Conservation (phyloP, 2,888 invertebrate genomes). For the Dione juno region DNA sequence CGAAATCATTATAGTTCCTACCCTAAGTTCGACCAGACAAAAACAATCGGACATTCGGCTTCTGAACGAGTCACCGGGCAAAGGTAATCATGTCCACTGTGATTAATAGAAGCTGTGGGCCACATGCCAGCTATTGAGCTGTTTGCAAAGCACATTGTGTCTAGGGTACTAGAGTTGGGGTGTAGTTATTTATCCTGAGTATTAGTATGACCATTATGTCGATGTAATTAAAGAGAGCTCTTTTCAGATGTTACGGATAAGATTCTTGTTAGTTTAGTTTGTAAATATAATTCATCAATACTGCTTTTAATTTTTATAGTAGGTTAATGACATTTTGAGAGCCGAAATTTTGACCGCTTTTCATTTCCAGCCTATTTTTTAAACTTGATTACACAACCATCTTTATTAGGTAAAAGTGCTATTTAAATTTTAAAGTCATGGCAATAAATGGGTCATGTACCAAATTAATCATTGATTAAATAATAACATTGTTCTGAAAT, state of each 20-base stretch:
- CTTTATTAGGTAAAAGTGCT: neutral
- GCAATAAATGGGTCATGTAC: neutral
- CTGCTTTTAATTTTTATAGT: neutral
- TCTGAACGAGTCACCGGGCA: constrained; percentile 42
- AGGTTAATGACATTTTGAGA: no score
- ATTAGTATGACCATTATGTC: neutral
- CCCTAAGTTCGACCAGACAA: constrained; percentile 23
- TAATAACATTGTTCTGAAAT: no score
- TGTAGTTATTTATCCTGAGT: neutral
- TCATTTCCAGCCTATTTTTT: no score
- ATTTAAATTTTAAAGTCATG: neutral
- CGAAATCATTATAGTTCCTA: constrained; percentile 1
- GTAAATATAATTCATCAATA: neutral
- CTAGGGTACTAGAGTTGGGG: neutral
- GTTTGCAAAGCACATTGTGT: neutral
- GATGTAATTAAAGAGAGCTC: neutral
- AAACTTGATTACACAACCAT: no score
- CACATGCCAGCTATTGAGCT: constrained; percentile 34
- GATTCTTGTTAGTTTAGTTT: neutral
- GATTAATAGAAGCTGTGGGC: constrained; percentile 39
- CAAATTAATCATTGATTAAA: neutral
- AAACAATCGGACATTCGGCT: constrained; percentile 34
- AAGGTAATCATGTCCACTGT: constrained; percentile 42
- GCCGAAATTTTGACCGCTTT: no score
- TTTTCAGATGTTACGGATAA: neutral